Base-by-base conservation (phyloP, 2,888 invertebrate species). In the Lissocephala sabroskyi region DNA sequence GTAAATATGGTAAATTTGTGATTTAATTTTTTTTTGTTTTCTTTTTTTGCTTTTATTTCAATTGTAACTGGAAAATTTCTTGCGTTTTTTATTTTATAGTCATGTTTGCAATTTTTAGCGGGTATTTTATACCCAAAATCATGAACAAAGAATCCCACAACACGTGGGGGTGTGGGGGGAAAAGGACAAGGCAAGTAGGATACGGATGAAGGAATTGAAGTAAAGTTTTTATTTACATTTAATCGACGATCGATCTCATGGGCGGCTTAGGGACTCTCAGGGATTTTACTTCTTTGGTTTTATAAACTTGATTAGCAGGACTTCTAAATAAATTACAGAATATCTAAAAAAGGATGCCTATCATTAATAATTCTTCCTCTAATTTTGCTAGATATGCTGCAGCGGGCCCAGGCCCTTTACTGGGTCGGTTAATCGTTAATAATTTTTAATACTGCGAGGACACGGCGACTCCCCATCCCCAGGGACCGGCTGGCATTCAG, bases 301-400 rank as follows among this genome's bases (percentile, higher is more conserved):
- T n/a, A n/a, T n/a, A n/a, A n/a, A n/a, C n/a, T n/a, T n/a, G n/a
- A n/a, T n/a, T n/a, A n/a, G n/a, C n/a, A n/a, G n/a, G n/a, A n/a
- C n/a, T n/a, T n/a, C n/a, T n/a, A n/a, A n/a, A n/a, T n/a, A n/a
- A n/a, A n/a, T n/a, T n/a, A n/a, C n/a, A n/a, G n/a, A n/a, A n/a
- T n/a, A n/a, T n/a, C n/a, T n/a, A n/a, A n/a, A n/a, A n/a, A n/a
- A n/a, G n/a, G n/a, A n/a, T n/a, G n/a, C n/a, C n/a, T n/a, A n/a
- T n/a, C n/a, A n/a, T n/a, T n/a, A n/a, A n/a, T n/a, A n/a, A n/a
- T n/a, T n/a, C n/a, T 58, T 37, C 42, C 39, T 37, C 49, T 58
- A 54, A 41, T 41, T 58, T 56, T 56, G 47, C 61, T 62, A 63
- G 48, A 36, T 59, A 59, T 59, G 10, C n/a, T 35, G 9, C 54